Evolutionary conservation across 2,113 vertebrate genomes (phyloP).

Genomic region (Coreoperca whiteheadi): DNA sequence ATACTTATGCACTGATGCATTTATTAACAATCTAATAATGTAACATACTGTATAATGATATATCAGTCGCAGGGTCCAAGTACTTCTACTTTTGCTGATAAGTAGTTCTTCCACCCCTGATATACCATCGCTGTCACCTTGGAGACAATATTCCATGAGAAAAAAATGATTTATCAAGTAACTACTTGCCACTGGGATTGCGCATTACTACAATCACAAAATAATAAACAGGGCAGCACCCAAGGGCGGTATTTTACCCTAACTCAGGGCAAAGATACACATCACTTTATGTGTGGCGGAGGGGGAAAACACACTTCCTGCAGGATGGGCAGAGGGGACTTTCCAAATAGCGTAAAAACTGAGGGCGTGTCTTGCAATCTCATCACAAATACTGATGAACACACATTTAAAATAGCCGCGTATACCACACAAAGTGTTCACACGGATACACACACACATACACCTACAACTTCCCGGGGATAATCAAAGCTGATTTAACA

Average conservation of each 20-base stretch:
- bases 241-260: too few relatives aligned
- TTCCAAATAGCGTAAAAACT: conserved; percentile 51
- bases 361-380: conserved; percentile 49
- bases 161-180: not conserved
- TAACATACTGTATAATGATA: not conserved
- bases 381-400: conserved; percentile 30
- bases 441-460: conserved; percentile 16
- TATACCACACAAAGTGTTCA: conserved; percentile 16
- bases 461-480: conserved; percentile 30
- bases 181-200: not conserved
- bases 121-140: not conserved
- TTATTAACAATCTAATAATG: not conserved
- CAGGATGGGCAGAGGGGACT: conserved; percentile 60
- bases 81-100: not conserved
- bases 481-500: conserved; percentile 66
- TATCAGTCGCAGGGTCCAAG: not conserved
- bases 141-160: not conserved
- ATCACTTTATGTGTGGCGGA: conserved; percentile 58
- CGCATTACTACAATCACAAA: conserved; percentile 17
- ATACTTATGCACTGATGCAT: too few relatives aligned
- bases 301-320: conserved; percentile 58
- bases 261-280: conserved; percentile 55
- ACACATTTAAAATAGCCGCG: conserved; percentile 16
- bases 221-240: conserved; percentile 57
- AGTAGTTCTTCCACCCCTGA: not conserved